Evolutionary conservation across 2,113 vertebrate genomes (phyloP), one percentile per base, ranked within the genome.

Genomic region (Poicephalus gulielmi): DNA sequence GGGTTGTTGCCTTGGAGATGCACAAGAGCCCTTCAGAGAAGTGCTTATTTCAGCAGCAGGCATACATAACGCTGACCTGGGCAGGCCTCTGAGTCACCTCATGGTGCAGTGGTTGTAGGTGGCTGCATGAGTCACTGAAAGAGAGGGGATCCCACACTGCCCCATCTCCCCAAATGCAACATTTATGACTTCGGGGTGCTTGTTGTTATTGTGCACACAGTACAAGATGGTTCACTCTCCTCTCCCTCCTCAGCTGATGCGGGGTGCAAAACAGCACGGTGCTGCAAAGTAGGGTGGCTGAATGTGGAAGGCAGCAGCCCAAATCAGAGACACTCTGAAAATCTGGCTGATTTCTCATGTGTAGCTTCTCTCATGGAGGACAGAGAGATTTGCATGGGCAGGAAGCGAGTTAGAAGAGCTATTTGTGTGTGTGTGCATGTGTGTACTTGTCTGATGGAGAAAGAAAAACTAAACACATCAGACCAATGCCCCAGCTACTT

Each of bases 1-100:
- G 86, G 70, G 47, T 89, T 6, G 86, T 97, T 96, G 81, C 81
- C 92, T 96, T 89, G 86, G 96, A 96, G 88, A 96, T 95, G 83
- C 73, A 73, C 43, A 44, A 55, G 77, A 78, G 88, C 91, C 94
- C 88, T 93, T 93, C 0, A 0, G 77, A 92, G 86, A 96, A 89
- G 19, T 92, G 96, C 96, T 96, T 86, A 79, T 91, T 87, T 62
- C 73, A 96, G 95, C 77, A 91, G 88, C 92, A 91, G 88, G 83
- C 94, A 90, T 86, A 74, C 57, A 62, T 12, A 86, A 37, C 0
- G 25, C 92, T 94, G 95, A 94, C 91, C 94, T 83, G 91, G 92
- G 17, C 83, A 57, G 69, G 77, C 44, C 77, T 37, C 39, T 13
- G 6, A 92, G 92, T 91, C 94, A 94, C 66, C 67, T 68, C 31